These are phyloP conservation scores for Myripristis jacobus DNA, from an alignment of 2,797 vertebrate genomes.

Conservation along the genomic window DNA sequence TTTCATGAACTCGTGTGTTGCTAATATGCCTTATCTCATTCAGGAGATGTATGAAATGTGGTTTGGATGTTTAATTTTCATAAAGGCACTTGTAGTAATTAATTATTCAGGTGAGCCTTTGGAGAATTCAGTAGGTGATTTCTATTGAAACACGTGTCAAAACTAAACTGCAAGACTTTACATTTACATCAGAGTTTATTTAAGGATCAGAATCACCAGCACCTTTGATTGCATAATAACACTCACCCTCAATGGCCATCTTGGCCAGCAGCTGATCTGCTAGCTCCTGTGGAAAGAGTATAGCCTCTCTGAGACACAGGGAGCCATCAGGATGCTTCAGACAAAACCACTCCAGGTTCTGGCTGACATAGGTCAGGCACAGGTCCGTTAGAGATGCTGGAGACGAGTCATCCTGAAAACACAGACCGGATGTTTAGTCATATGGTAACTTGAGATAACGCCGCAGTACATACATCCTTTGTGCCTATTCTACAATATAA, in stretches of 20 bases:
- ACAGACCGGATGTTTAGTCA: neutral
- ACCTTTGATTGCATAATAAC: neutral
- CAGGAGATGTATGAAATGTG: neutral
- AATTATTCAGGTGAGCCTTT: too few species aligned
- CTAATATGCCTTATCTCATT: neutral
- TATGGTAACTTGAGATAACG: neutral
- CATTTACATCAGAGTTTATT: too few species aligned
- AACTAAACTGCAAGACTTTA: neutral
- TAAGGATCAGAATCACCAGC: neutral
- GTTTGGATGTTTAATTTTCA: neutral
- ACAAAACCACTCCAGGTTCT: constrained; percentile 93
- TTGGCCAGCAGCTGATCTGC: constrained; percentile 95
- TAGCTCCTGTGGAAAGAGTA: constrained; percentile 97
- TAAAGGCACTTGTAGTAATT: too few species aligned
- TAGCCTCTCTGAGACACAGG: constrained; percentile 91
- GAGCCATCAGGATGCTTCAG: constrained; percentile 94
- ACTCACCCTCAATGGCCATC: constrained; percentile 94
- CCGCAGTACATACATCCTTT: neutral
- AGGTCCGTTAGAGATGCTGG: constrained; percentile 93
- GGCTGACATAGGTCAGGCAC: constrained; percentile 93
- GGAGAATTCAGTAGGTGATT: too few species aligned
- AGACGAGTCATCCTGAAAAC: constrained; percentile 91
- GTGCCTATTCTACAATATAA: neutral
- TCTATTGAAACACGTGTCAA: neutral
- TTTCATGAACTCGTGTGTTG: too few species aligned